Evolutionary conservation across 2,888 invertebrate species (phyloP), one percentile per base, ranked within the genome.

Genomic region (Caenorhabditis zanzibari): DNA sequence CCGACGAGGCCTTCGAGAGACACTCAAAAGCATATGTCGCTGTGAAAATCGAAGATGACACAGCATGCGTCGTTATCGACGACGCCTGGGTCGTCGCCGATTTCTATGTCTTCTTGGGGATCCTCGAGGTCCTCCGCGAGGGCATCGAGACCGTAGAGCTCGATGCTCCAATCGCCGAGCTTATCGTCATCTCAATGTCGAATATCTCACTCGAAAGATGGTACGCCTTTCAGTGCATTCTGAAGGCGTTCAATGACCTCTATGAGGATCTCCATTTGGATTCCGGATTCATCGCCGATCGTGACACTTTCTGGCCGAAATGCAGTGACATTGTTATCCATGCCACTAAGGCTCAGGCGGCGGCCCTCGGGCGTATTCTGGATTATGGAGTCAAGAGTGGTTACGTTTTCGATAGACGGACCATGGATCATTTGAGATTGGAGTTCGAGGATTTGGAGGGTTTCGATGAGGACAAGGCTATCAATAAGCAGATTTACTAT

Each of bases 151-250:
- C 81, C n/a, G 89, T 90, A 47, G 79, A 80, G 16, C 76, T 91
- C 22, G 91, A 91, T 69, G 91, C 91, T 14, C 90, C 91, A 19
- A 86, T 91, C 69, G 88, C 88, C n/a, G 91, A 91, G 85, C 73
- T 91, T 84, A 81, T 92, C 16, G 88, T 92, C 47, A 92, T 90
- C 49, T 89, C 88, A 16, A 77, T 92, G 61, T 90, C 91, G 6
- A 77, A 85, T 22, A 71, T 92, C 38, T 89, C 89, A 38, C 81
- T 92, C 61, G 85, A 91, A 47, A 84, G 89, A 7, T 92, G 91
- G 91, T 91, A 90, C 84, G 90, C 92, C 14, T 92, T 90, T 81
- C 91, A 90, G 66, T 91, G 92, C 81, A 89, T 86, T 77, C 85
- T 91, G 85, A 90, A 92, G 80, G 91, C 88, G 7, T 82, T 86